Conservation (phyloP, 2,113 vertebrate genomes). For the Rhea americana region DNA sequence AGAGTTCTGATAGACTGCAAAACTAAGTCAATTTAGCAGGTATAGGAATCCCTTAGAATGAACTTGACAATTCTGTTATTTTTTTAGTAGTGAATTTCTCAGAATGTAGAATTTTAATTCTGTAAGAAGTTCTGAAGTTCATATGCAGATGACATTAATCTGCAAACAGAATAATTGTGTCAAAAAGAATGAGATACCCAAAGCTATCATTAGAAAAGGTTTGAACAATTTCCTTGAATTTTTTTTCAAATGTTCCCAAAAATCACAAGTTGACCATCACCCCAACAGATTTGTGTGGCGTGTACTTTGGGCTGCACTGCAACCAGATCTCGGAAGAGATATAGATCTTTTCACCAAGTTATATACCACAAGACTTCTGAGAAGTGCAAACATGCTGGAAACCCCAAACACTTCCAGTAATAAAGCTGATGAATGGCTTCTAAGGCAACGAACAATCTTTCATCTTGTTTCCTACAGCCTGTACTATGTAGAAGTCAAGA, state of each 20-base stretch:
- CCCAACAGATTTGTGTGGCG: accelerated
- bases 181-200: not conserved
- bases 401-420: not conserved
- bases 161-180: not conserved
- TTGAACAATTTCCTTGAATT: not conserved
- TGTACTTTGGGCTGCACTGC: not conserved
- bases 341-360: not conserved
- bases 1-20: not conserved
- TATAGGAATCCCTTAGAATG: not conserved
- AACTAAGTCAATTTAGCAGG: not conserved
- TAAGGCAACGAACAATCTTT: not conserved
- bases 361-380: not conserved
- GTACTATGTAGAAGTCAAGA: not conserved
- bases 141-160: not conserved
- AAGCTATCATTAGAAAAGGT: not conserved
- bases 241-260: not conserved
- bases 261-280: not conserved
- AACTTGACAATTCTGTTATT: not conserved
- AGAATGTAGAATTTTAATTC: not conserved
- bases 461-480: not conserved
- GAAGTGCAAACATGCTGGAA: not conserved
- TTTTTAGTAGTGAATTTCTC: not conserved
- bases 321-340: not conserved
- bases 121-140: not conserved
- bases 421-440: accelerated